A percentile compares a stretch with the other conserved stretches of the same genome.
Evolutionary conservation across 2,888 invertebrate genomes (phyloP).

Genomic region (Drosophila tanythrix): DNA sequence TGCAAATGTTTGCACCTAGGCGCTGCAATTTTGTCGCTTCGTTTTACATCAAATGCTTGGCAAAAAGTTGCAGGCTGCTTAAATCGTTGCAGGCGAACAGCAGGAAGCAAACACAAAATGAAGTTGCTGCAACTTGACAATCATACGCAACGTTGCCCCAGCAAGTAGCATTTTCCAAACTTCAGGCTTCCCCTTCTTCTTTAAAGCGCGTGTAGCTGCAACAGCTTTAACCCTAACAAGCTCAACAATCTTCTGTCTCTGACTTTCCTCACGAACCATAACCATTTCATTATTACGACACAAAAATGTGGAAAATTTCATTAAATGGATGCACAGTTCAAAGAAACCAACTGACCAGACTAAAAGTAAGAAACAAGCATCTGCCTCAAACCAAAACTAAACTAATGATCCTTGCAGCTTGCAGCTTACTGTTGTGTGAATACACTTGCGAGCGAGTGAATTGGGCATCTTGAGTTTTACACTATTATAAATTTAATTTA

Average conservation of each 20-base stretch:
- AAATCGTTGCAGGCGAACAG: slow-evolving; percentile 36
- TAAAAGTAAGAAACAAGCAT: not conserved
- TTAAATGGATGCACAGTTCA: slow-evolving; percentile 59
- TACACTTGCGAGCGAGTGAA: slow-evolving; percentile 1
- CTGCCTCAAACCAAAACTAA: slow-evolving; percentile 5
- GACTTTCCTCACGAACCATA: slow-evolving; percentile 31
- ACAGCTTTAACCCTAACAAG: slow-evolving; percentile 36
- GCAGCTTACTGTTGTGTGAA: slow-evolving; percentile 4
- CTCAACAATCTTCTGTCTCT: slow-evolving; percentile 7
- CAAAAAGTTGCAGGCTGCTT: slow-evolving; percentile 54
- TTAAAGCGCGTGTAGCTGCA: not conserved
- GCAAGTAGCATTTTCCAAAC: slow-evolving; percentile 10
- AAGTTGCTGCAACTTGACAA: slow-evolving; percentile 50
- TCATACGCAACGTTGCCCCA: slow-evolving; percentile 55
- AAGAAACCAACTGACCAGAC: slow-evolving; percentile 27
- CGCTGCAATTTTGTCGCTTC: slow-evolving; percentile 59
- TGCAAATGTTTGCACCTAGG: slow-evolving; percentile 58
- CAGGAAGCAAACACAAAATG: slow-evolving; percentile 1
- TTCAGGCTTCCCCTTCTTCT: slow-evolving; percentile 1
- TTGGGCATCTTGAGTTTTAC: no score
- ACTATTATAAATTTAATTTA: not conserved
- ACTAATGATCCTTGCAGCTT: slow-evolving; percentile 12
- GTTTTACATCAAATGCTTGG: slow-evolving; percentile 49
- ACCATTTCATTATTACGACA: slow-evolving; percentile 75
- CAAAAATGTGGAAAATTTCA: slow-evolving; percentile 75